Conservation (phyloP, 2,888 invertebrate genomes). For the Helleia helle region DNA sequence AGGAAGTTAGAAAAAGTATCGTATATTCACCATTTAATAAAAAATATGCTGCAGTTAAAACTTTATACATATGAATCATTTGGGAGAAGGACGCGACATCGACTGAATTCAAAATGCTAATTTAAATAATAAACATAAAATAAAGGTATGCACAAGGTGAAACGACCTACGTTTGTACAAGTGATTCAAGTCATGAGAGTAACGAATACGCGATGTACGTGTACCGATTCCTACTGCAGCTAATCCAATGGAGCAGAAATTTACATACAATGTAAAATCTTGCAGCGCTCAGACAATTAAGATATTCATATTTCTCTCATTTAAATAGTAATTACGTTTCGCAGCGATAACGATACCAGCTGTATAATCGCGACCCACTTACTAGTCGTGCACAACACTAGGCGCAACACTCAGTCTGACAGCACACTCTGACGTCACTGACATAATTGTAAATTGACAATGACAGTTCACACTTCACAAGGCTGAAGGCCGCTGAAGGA, state of each 20-base stretch:
- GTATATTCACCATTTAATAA: slow-evolving; percentile 9
- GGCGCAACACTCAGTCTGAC: neutral
- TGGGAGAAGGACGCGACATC: slow-evolving; percentile 7
- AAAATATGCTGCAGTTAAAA: slow-evolving; percentile 6
- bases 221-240: neutral
- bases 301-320: neutral
- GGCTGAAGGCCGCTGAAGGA: too few species aligned
- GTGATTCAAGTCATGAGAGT: slow-evolving; percentile 28
- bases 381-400: slow-evolving; percentile 1
- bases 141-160: slow-evolving; percentile 29
- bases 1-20: neutral
- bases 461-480: neutral
- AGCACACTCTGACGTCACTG: neutral
- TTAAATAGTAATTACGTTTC: slow-evolving; percentile 2
- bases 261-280: slow-evolving; percentile 10
- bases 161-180: slow-evolving; percentile 38
- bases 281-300: slow-evolving; percentile 7
- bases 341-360: neutral
- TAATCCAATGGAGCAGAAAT: slow-evolving; percentile 4
- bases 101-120: slow-evolving; percentile 9
- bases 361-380: slow-evolving; percentile 7
- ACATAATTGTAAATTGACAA: neutral
- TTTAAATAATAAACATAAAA: slow-evolving; percentile 22
- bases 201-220: neutral
- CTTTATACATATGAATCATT: slow-evolving; percentile 7